Percentiles rank a stretch among this genome's conserved stretches.
phyloP scores from a whole-genome alignment of 1,140 invertebrate genomes.

The Proales similis region DNA sequence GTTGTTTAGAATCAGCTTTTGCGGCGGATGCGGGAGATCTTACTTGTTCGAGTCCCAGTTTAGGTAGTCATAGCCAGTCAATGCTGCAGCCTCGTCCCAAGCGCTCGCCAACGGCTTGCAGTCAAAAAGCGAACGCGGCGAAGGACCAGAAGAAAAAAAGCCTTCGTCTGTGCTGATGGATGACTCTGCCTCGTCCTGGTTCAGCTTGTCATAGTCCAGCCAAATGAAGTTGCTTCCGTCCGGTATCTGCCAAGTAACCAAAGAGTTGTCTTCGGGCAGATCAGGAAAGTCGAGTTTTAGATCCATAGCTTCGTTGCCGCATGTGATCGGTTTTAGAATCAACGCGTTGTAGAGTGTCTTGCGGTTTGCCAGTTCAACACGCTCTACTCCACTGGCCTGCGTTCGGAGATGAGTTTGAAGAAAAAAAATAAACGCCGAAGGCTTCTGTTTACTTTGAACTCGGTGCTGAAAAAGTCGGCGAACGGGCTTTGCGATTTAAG shows the following conservation, averaged over 20 bases:
- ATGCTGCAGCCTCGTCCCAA: slow-evolving; percentile 5
- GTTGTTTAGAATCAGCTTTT: too few species aligned
- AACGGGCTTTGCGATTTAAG: too few species aligned
- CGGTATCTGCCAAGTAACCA: slow-evolving; percentile 31
- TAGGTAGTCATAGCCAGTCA: slow-evolving; percentile 1
- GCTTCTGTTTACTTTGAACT: too few species aligned
- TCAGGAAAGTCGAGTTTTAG: slow-evolving; percentile 23
- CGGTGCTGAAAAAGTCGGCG: too few species aligned
- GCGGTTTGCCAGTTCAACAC: background rate
- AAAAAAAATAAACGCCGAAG: too few species aligned
- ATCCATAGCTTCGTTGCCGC: background rate
- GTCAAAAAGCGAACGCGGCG: too few species aligned
- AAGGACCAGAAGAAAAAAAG: slow-evolving; percentile 7
- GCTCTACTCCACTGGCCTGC: too few species aligned
- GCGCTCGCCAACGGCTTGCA: too few species aligned
- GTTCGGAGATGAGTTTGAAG: too few species aligned
- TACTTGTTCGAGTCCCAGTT: slow-evolving; percentile 28
- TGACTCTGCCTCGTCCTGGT: background rate
- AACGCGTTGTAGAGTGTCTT: slow-evolving; percentile 15
- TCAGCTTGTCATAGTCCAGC: background rate
- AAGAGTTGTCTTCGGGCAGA: background rate
- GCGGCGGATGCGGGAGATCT: too few species aligned
- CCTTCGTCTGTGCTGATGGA: slow-evolving; percentile 19
- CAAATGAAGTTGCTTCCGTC: background rate
- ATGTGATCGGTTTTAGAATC: slow-evolving; percentile 2